Percentiles rank a stretch among this genome's conserved stretches.
Conservation (phyloP, 1,140 invertebrate genomes). For the Pachyrhynchus sulphureomaculatus region DNA sequence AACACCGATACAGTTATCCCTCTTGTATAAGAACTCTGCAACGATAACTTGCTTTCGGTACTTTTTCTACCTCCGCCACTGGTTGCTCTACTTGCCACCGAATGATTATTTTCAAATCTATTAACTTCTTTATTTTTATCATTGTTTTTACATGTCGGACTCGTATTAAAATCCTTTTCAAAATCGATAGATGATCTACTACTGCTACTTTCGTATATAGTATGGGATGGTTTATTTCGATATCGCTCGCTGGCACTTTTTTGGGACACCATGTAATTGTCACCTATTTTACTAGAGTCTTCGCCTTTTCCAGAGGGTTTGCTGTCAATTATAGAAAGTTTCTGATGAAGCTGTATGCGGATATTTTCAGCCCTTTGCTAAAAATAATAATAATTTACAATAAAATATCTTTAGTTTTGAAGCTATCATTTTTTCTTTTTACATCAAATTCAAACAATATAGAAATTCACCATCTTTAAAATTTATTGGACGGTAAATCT, state of each 20-base stretch:
- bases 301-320: background rate
- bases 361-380: slow-evolving; percentile 8
- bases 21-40: slow-evolving; percentile 2
- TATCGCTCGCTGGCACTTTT: background rate
- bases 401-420: no score
- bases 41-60: background rate
- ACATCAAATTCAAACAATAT: no score
- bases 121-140: background rate
- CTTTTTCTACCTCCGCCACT: background rate
- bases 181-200: slow-evolving; percentile 1
- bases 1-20: slow-evolving; percentile 19
- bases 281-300: background rate
- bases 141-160: background rate
- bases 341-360: slow-evolving; percentile 11
- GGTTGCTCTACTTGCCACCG: background rate
- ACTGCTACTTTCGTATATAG: background rate
- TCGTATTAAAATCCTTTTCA: background rate
- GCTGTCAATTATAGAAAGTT: slow-evolving; percentile 9
- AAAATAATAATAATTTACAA: no score
- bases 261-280: slow-evolving; percentile 2
- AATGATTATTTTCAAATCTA: no score
- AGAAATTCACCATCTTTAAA: no score
- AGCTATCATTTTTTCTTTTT: no score
- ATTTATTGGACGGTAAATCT: no score
- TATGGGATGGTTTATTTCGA: background rate